A percentile compares a stretch with the other conserved stretches of the same genome.
These are phyloP conservation scores for Aelia acuminata DNA, from an alignment of 2,888 invertebrate genomes.

Conservation along the genomic window DNA sequence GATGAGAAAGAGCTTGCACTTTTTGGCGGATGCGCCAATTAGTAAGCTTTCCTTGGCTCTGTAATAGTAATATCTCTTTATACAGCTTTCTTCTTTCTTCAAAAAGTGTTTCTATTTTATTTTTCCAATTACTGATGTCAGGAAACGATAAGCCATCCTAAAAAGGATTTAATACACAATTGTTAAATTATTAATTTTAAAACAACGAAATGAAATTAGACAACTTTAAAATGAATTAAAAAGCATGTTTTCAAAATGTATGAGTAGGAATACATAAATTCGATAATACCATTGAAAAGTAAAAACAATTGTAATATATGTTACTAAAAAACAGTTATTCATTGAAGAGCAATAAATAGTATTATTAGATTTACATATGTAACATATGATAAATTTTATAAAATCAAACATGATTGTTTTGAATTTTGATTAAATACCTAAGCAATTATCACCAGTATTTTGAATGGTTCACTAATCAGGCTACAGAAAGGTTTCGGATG, in stretches of 20 bases:
- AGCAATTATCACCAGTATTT: background rate
- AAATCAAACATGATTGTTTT: background rate
- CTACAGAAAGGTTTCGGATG: too few relatives aligned
- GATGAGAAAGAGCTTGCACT: slow-evolving; percentile 67
- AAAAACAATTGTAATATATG: background rate
- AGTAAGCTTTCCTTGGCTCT: slow-evolving; percentile 69
- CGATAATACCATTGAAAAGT: background rate
- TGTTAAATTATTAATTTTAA: slow-evolving; percentile 53
- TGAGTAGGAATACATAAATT: background rate
- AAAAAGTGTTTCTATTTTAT: slow-evolving; percentile 67
- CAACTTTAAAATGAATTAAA: background rate
- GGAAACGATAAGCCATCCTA: background rate
- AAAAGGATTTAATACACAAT: background rate
- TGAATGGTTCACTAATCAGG: background rate
- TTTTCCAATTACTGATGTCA: slow-evolving; percentile 64
- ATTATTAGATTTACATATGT: background rate
- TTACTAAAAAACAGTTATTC: background rate
- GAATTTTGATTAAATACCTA: background rate
- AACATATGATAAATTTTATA: background rate
- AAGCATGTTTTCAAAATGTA: background rate
- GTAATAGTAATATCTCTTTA: slow-evolving; percentile 69
- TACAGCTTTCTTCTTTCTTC: slow-evolving; percentile 68
- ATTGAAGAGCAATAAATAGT: background rate
- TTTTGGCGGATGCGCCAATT: slow-evolving; percentile 68
- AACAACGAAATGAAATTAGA: slow-evolving; percentile 21